Conservation (phyloP, 2,797 vertebrate genomes). For the Apogon hyalosoma region DNA sequence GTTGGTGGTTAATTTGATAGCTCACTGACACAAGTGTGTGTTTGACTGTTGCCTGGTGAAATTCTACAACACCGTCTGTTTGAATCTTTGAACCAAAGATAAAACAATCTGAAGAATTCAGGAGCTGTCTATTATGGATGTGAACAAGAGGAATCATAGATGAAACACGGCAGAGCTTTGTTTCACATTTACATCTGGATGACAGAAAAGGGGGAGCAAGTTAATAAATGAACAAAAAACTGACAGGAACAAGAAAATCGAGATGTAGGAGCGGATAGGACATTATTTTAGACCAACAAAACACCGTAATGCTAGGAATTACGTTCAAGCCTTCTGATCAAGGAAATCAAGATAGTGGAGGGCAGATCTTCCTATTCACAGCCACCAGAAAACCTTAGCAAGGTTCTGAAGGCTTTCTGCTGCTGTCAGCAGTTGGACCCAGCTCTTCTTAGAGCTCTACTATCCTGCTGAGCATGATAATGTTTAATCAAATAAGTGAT, state of each 20-base stretch:
- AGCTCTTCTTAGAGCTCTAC: constrained; percentile 44
- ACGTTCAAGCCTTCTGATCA: constrained; percentile 1
- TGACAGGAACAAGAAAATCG: not conserved
- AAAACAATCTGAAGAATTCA: constrained; percentile 15
- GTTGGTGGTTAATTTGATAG: not conserved
- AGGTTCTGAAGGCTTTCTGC: constrained; percentile 45
- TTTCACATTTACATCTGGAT: constrained; percentile 19
- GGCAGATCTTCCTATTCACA: constrained; percentile 18
- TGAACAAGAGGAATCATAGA: constrained; percentile 31
- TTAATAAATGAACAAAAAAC: constrained; percentile 34
- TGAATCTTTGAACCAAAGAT: constrained; percentile 14
- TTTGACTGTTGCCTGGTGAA: constrained; percentile 8
- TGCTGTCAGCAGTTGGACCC: constrained; percentile 61
- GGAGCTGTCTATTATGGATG: constrained; percentile 10
- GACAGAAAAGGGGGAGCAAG: constrained; percentile 12
- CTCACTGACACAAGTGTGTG: not conserved
- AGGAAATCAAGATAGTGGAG: constrained; percentile 15
- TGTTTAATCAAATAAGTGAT: constrained; percentile 85
- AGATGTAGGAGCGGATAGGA: not conserved
- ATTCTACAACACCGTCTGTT: constrained; percentile 1
- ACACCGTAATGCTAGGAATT: constrained; percentile 3
- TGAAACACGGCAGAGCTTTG: constrained; percentile 17
- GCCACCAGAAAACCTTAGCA: constrained; percentile 21
- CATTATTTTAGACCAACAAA: not conserved
- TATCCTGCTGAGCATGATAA: constrained; percentile 69